A percentile compares a stretch with the other conserved stretches of the same genome.
Conservation (phyloP, 1,140 invertebrate genomes). For the Leptonema lineaticorne region DNA sequence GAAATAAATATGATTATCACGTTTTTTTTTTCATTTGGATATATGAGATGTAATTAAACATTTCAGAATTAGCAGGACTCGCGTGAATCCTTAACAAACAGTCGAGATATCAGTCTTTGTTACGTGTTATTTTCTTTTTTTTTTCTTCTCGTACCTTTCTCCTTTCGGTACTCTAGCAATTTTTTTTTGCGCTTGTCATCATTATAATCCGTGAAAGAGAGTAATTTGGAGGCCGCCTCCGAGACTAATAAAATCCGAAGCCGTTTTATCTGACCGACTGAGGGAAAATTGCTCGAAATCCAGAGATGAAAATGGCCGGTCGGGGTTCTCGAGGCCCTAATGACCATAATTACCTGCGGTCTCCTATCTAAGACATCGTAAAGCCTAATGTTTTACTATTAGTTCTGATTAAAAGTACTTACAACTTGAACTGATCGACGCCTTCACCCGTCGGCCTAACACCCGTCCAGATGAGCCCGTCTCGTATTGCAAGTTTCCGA, state of each 20-base stretch:
- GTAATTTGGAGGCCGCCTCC: conserved; percentile 8
- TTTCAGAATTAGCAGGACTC: background rate
- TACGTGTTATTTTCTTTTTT: background rate
- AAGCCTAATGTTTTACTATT: conserved; percentile 31
- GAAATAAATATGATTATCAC: too few relatives aligned
- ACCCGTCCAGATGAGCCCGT: background rate
- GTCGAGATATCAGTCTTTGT: background rate
- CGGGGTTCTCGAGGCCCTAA: conserved; percentile 19
- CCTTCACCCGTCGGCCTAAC: background rate
- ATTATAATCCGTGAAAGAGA: conserved; percentile 17
- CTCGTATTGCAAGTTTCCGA: background rate
- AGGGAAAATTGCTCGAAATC: conserved; percentile 23
- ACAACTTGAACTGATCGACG: conserved; percentile 21
- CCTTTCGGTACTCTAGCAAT: background rate
- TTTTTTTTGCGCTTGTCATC: conserved; percentile 19
- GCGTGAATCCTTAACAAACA: background rate
- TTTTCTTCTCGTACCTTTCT: too few relatives aligned
- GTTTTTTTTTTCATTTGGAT: too few relatives aligned
- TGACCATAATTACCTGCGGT: conserved; percentile 31
- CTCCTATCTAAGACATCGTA: conserved; percentile 27
- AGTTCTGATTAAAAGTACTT: conserved; percentile 32
- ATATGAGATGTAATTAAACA: too few relatives aligned
- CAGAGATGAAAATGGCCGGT: conserved; percentile 24
- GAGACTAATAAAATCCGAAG: conserved; percentile 22
- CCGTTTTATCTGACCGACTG: background rate